Conservation (phyloP, 1,140 invertebrate species). For the Drosophila gunungcola region DNA sequence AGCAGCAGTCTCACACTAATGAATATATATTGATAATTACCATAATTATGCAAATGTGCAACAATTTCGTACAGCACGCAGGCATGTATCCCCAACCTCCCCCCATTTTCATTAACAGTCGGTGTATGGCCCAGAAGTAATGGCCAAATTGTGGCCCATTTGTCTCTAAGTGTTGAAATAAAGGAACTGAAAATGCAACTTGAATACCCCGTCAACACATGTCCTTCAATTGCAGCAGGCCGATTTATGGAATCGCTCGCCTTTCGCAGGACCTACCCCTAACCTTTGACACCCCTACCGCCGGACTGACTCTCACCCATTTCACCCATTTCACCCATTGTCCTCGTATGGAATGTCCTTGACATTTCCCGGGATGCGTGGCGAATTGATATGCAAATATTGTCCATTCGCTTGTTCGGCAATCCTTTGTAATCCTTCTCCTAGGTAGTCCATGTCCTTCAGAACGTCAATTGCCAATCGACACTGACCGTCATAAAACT, state of each 20-base stretch:
- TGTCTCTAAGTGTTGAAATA: slow-evolving; percentile 10
- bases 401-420: slow-evolving; percentile 66
- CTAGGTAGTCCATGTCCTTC: slow-evolving; percentile 60
- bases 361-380: slow-evolving; percentile 62
- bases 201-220: slow-evolving; percentile 41
- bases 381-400: slow-evolving; percentile 76
- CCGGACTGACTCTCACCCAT: slow-evolving; percentile 25
- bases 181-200: background rate
- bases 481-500: slow-evolving; percentile 75
- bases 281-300: slow-evolving; percentile 26
- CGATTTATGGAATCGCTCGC: slow-evolving; percentile 15
- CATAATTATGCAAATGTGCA: slow-evolving; percentile 80
- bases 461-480: slow-evolving; percentile 59
- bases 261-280: slow-evolving; percentile 23
- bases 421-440: slow-evolving; percentile 82
- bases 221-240: slow-evolving; percentile 38
- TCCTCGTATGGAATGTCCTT: slow-evolving; percentile 48
- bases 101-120: slow-evolving; percentile 11
- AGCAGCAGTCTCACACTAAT: slow-evolving; percentile 68
- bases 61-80: slow-evolving; percentile 52
- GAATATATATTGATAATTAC: slow-evolving; percentile 80
- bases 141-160: slow-evolving; percentile 10
- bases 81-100: slow-evolving; percentile 21
- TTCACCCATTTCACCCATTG: slow-evolving; percentile 41
- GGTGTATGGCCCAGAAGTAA: slow-evolving; percentile 9